phyloP scores from a whole-genome alignment of 2,113 vertebrate species.

The Tapirus terrestris region DNA sequence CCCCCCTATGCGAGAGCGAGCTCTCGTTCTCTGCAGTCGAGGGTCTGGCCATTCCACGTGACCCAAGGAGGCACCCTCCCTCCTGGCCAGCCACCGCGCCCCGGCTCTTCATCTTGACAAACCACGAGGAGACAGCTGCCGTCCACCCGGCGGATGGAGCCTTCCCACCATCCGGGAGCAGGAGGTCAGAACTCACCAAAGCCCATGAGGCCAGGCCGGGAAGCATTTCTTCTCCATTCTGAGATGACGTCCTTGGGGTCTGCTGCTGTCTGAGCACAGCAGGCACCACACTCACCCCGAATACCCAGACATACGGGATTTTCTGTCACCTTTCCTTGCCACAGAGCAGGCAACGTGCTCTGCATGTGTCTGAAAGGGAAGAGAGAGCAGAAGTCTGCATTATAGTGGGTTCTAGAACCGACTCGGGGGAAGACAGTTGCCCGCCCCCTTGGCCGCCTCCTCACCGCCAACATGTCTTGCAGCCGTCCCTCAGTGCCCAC shows the following conservation, averaged over 20 bases:
- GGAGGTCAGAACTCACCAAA: too few species aligned
- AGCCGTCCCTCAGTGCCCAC: too few species aligned
- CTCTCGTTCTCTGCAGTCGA: not conserved
- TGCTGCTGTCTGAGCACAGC: rapidly evolving
- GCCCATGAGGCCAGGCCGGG: too few species aligned
- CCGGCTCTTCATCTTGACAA: too few species aligned
- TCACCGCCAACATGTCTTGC: not conserved
- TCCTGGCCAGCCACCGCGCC: too few species aligned
- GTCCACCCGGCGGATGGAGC: too few species aligned
- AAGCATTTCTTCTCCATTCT: too few species aligned
- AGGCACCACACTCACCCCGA: rapidly evolving
- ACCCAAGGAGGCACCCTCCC: too few species aligned
- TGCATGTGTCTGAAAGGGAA: not conserved
- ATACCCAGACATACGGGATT: too few species aligned
- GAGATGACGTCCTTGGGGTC: not conserved
- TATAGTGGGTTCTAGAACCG: not conserved
- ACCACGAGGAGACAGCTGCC: too few species aligned
- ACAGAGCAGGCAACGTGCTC: not conserved
- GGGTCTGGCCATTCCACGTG: not conserved
- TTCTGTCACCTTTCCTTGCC: not conserved
- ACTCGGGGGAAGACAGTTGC: not conserved
- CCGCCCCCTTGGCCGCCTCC: not conserved
- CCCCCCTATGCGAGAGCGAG: rapidly evolving
- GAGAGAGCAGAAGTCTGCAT: not conserved
- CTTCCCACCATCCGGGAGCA: too few species aligned